A percentile compares a stretch with the other conserved stretches of the same genome.
phyloP scores from a whole-genome alignment of 92 coral and sea anemone species.

The Palythoa caribaeorum region DNA sequence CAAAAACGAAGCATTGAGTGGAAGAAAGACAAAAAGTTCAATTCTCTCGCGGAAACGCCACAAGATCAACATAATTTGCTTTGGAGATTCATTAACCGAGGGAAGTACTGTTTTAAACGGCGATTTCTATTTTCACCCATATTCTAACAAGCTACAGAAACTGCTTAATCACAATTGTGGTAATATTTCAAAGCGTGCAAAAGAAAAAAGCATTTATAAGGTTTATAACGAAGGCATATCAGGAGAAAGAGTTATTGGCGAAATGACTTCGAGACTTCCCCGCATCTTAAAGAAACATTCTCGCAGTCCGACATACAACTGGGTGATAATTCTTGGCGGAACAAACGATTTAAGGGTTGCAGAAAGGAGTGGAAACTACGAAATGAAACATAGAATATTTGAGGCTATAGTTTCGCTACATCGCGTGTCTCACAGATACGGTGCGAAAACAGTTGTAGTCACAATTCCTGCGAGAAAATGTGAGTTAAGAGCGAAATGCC shows the following conservation, averaged over 20 bases:
- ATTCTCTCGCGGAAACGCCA: background rate
- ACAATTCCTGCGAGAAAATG: slow-evolving; percentile 37
- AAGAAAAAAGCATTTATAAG: slow-evolving; percentile 1
- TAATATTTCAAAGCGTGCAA: background rate
- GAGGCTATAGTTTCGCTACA: slow-evolving; percentile 37
- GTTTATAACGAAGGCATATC: slow-evolving; percentile 24
- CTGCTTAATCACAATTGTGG: background rate
- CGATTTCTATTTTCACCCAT: slow-evolving; percentile 8
- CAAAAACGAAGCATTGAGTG: background rate
- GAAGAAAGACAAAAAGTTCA: background rate
- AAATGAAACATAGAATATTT: slow-evolving; percentile 32
- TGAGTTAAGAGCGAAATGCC: slow-evolving; percentile 1
- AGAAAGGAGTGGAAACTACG: background rate
- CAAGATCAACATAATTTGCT: slow-evolving; percentile 25
- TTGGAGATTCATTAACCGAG: slow-evolving; percentile 41
- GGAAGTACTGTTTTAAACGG: background rate
- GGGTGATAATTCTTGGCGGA: slow-evolving; percentile 44
- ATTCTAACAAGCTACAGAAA: slow-evolving; percentile 31
- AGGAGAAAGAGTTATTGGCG: slow-evolving; percentile 40
- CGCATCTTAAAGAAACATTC: background rate
- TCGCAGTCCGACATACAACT: background rate
- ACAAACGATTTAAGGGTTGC: slow-evolving; percentile 27
- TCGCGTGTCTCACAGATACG: slow-evolving; percentile 22
- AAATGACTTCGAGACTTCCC: slow-evolving; percentile 33
- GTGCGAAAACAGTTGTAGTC: slow-evolving; percentile 8